Evolutionary conservation across 1,140 invertebrate genomes (phyloP).

Genomic region (Cydia pomonella): DNA sequence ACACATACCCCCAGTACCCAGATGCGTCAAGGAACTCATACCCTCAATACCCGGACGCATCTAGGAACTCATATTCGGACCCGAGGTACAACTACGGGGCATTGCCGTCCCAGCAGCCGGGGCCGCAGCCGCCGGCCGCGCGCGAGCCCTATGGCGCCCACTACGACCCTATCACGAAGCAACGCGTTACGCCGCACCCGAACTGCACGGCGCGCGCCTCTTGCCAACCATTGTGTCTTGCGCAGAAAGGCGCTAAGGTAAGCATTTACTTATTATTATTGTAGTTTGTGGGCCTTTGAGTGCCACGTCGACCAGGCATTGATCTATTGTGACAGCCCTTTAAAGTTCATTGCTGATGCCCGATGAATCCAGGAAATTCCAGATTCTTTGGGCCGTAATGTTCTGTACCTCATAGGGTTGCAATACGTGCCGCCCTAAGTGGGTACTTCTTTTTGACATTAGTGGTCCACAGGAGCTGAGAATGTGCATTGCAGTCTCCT

Average conservation of each 20-base stretch:
- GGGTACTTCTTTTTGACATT: too few relatives aligned
- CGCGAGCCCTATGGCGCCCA: conserved; percentile 74
- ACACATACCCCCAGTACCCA: neutral
- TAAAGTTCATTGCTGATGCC: too few relatives aligned
- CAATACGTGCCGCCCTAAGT: too few relatives aligned
- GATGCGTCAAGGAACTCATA: conserved; percentile 9
- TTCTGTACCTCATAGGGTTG: too few relatives aligned
- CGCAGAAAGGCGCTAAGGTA: conserved; percentile 93
- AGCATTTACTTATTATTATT: too few relatives aligned
- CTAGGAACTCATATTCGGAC: neutral
- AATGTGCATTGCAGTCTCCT: too few relatives aligned
- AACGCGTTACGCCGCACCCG: conserved; percentile 77
- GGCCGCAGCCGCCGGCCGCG: conserved; percentile 1
- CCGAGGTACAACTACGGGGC: conserved; percentile 20
- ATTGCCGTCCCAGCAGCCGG: conserved; percentile 44
- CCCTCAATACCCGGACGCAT: conserved; percentile 36
- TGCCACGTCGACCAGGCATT: too few relatives aligned
- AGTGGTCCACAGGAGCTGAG: too few relatives aligned
- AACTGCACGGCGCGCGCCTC: conserved; percentile 86
- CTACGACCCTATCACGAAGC: conserved; percentile 80
- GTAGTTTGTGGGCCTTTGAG: too few relatives aligned
- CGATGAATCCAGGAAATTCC: too few relatives aligned
- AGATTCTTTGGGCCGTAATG: too few relatives aligned
- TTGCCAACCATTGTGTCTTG: conserved; percentile 93
- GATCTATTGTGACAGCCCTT: too few relatives aligned